A percentile compares a stretch with the other conserved stretches of the same genome.
phyloP scores from a whole-genome alignment of 2,888 invertebrate genomes.

The Drosophila planitibia region DNA sequence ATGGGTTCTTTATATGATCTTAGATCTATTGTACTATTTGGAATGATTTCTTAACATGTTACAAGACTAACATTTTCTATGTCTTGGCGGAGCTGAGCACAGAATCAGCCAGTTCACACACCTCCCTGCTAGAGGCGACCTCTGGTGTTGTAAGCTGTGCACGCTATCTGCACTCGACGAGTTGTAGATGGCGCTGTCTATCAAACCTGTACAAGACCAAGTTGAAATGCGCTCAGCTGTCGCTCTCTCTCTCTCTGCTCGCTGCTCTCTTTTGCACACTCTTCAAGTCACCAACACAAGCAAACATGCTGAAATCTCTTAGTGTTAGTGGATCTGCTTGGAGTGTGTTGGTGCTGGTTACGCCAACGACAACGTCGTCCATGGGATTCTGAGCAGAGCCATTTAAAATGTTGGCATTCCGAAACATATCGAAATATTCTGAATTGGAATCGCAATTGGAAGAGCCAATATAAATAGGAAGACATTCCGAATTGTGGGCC shows the following conservation, averaged over 20 bases:
- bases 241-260: conserved; percentile 3
- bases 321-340: conserved; percentile 67
- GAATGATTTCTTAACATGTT: background rate
- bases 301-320: conserved; percentile 15
- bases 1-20: background rate
- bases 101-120: conserved; percentile 39
- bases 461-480: conserved; percentile 1
- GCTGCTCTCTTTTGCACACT: conserved; percentile 37
- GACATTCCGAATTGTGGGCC: background rate
- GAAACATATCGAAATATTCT: conserved; percentile 27
- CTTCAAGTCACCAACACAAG: conserved; percentile 58
- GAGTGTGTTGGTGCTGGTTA: conserved; percentile 56
- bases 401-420: conserved; percentile 64
- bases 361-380: conserved; percentile 26
- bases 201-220: conserved; percentile 8
- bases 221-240: conserved; percentile 4
- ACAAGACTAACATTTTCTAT: conserved; percentile 15
- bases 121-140: conserved; percentile 54
- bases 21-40: background rate
- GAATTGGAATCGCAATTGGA: conserved; percentile 1
- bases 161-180: conserved; percentile 25
- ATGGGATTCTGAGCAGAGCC: conserved; percentile 61
- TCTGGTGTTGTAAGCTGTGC: conserved; percentile 53
- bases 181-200: conserved; percentile 54
- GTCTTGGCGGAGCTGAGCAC: conserved; percentile 30